Evolutionary conservation across 2,888 invertebrate genomes (phyloP), one percentile per base, ranked within the genome.

Genomic region (Agonopterix alstromeriana): DNA sequence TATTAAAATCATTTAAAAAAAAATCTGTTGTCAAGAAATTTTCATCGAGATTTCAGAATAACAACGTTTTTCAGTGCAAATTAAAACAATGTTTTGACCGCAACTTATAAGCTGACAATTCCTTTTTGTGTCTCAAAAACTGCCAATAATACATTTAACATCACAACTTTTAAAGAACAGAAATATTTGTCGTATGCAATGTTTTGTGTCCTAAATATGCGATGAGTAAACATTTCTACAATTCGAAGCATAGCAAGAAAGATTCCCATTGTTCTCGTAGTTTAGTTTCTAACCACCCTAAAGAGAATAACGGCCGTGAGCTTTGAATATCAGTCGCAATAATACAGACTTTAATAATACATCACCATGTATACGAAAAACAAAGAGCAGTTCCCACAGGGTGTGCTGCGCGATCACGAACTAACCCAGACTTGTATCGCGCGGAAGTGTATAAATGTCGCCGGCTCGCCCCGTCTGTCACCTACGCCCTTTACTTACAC

Each of bases 311-410:
- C n/a, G 9, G 10, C n/a, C 38, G 38, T 38, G 27, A 38, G 9
- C 10, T n/a, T n/a, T n/a, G n/a, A 38, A 9, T n/a, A 38, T 38
- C 9, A 1, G 38, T n/a, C 38, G 38, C 3, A 38, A 9, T n/a
- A 38, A 38, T n/a, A 38, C 38, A 38, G n/a, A 9, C n/a, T 27
- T 27, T 27, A 27, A 27, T 27, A 27, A 27, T 27, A 27, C 27
- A 27, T 27, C 51, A 48, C 3, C 36, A 43, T 46, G 46, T 51
- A 52, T 36, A 48, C 45, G 3, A 55, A 63, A 65, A 36, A 77
- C 77, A 78, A 80, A 79, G 75, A 67, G 69, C 61, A 66, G 78
- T 87, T 87, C 87, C 87, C 87, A 87, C 87, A 87, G 82, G 82
- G 80, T 70, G 77, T 78, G 84, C 78, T 84, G 84, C 73, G 78